Percentiles rank a stretch among this genome's conserved stretches.
Evolutionary conservation across 2,888 invertebrate species (phyloP).

Genomic region (Nomada lathburiana): DNA sequence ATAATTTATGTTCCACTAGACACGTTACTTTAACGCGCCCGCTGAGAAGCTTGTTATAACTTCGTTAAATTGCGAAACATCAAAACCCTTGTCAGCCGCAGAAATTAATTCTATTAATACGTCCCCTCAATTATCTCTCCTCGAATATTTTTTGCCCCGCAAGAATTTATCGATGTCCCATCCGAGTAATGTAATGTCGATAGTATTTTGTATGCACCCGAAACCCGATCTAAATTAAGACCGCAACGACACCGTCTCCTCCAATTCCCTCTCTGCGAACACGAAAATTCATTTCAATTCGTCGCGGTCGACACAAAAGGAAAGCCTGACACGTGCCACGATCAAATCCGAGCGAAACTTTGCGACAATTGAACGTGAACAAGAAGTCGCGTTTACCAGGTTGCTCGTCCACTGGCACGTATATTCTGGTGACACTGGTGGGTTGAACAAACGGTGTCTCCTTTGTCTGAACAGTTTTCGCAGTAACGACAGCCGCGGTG

Average conservation of each 20-base stretch:
- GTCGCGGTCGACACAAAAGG: not conserved
- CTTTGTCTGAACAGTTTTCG: constrained; percentile 36
- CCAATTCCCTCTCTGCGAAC: not conserved
- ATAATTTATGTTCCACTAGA: no score
- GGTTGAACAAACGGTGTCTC: constrained; percentile 49
- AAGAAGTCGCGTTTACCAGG: constrained; percentile 52
- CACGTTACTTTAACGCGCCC: no score
- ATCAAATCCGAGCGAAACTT: not conserved
- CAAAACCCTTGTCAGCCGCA: no score
- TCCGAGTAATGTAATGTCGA: no score
- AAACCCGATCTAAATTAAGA: not conserved
- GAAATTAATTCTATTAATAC: no score
- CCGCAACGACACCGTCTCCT: not conserved
- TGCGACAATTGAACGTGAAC: not conserved
- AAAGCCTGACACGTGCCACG: not conserved
- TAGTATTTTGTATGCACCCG: no score
- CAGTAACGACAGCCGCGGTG: constrained; percentile 42
- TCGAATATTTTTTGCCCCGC: no score
- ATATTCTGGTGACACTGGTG: constrained; percentile 27
- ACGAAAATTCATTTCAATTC: not conserved
- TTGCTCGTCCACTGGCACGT: constrained; percentile 25
- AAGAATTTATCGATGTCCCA: no score
- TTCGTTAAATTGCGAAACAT: no score
- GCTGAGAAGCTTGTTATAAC: no score
- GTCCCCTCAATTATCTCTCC: no score